Base-by-base conservation (phyloP, 1,140 invertebrate genomes). In the Drosophila subobscura region DNA sequence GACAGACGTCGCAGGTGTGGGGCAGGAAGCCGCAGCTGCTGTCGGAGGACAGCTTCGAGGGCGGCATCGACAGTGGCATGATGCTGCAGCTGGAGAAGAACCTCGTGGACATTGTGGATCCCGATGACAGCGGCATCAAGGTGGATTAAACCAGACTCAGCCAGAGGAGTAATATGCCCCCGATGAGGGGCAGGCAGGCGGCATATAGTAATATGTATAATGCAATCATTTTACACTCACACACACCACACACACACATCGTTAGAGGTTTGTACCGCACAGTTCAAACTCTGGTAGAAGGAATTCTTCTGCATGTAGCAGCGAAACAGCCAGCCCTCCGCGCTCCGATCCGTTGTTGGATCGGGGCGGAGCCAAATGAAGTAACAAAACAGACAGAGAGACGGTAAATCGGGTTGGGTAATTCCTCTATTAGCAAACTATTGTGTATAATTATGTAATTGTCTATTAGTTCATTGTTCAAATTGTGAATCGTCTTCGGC, bases 91-190 rank as follows among this genome's bases (percentile, higher is more conserved):
- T 90, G 71, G 89, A 91, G 52, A 79, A 89, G 56, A 89, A 91
- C 40, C 58, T 91, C 25, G 76, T 83, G 25, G 85, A 91, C 42
- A 90, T 91, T 61, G 89, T 90, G 37, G 89, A 75, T 74, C 75
- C 81, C 6, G 89, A 91, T 66, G 89, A 91, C 44, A 90, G 89
- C 51, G 89, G 89, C 47, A 90, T 91, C 51, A 91, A 90, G 52
- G 55, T 90, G 68, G 85, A 90, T 42, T 81, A 76, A 33, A 7
- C 7, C 47, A 27, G n/a, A 49, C 41, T 58, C 45, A 49, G 23
- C 56, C 45, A 50, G 33, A 52, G 70, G 52, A 65, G 53, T 20
- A 20, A 73, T 65, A 37, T 20, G 16, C 16, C 16, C 16, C 16
- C 16, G 16, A 20, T 20, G 16, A 20, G 16, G 16, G 16, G 16